These are phyloP conservation scores for Notospermus geniculatus DNA, from an alignment of 1,140 invertebrate genomes.

Conservation along the genomic window DNA sequence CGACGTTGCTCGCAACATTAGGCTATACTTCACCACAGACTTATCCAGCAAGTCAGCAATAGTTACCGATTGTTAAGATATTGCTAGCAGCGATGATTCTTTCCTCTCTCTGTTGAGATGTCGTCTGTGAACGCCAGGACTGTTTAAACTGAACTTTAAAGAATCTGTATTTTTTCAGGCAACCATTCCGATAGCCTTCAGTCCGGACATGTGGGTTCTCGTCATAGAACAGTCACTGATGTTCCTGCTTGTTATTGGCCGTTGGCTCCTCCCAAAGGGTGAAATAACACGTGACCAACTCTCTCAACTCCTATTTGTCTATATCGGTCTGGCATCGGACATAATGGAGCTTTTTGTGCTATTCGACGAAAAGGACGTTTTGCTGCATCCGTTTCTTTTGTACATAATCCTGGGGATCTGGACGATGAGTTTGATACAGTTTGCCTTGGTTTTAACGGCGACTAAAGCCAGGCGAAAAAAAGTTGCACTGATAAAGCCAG, in stretches of 20 bases:
- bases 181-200: not conserved
- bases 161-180: not conserved
- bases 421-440: slow-evolving; percentile 82
- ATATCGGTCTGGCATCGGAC: slow-evolving; percentile 78
- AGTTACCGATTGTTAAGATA: too few relatives aligned
- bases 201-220: slow-evolving; percentile 66
- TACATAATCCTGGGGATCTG: slow-evolving; percentile 35
- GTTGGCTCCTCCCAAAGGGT: slow-evolving; percentile 85
- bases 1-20: too few relatives aligned
- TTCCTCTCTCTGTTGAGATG: too few relatives aligned
- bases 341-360: slow-evolving; percentile 94
- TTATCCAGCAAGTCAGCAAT: too few relatives aligned
- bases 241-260: slow-evolving; percentile 80
- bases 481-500: too few relatives aligned
- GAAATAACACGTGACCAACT: slow-evolving; percentile 88
- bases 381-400: slow-evolving; percentile 25
- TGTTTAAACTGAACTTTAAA: too few relatives aligned
- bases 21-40: too few relatives aligned
- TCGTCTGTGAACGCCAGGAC: too few relatives aligned
- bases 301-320: slow-evolving; percentile 81
- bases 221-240: slow-evolving; percentile 81
- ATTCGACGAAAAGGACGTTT: slow-evolving; percentile 60
- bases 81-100: too few relatives aligned
- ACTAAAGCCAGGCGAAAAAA: slow-evolving; percentile 18
- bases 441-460: slow-evolving; percentile 33